Conservation (phyloP, 1,140 invertebrate species). For the Holcopasites calliopsidis region DNA sequence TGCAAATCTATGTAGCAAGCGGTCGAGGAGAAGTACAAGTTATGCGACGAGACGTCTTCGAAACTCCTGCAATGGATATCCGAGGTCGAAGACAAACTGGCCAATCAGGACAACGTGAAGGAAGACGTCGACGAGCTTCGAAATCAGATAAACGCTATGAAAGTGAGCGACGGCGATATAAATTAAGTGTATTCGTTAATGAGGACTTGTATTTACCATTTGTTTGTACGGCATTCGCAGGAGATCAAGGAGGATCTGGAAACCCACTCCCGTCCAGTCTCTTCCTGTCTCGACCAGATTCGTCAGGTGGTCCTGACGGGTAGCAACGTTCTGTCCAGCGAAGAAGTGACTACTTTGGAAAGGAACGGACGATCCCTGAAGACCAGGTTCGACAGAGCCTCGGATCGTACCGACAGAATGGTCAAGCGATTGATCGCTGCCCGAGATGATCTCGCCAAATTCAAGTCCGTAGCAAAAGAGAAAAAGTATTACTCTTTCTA, state of each 20-base stretch:
- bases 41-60: slow-evolving; percentile 90
- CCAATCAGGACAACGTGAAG: slow-evolving; percentile 92
- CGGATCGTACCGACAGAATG: slow-evolving; percentile 88
- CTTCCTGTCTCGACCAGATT: slow-evolving; percentile 94
- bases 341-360: slow-evolving; percentile 92
- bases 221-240: slow-evolving; percentile 78
- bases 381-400: slow-evolving; percentile 89
- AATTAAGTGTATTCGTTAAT: not conserved
- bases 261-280: slow-evolving; percentile 90
- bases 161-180: slow-evolving; percentile 83
- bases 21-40: slow-evolving; percentile 95
- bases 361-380: slow-evolving; percentile 91
- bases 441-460: slow-evolving; percentile 93
- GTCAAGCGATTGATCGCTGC: slow-evolving; percentile 88
- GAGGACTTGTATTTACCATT: not conserved
- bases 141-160: slow-evolving; percentile 93
- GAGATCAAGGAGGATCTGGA: slow-evolving; percentile 95
- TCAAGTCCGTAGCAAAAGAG: slow-evolving; percentile 81
- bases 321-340: slow-evolving; percentile 92
- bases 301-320: slow-evolving; percentile 94
- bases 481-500: not conserved
- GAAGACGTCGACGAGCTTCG: slow-evolving; percentile 93
- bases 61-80: slow-evolving; percentile 94
- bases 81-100: slow-evolving; percentile 91
- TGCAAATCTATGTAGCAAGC: slow-evolving; percentile 86